These are phyloP conservation scores for Agriotes lineatus DNA, from an alignment of 2,888 invertebrate species.

Conservation along the genomic window DNA sequence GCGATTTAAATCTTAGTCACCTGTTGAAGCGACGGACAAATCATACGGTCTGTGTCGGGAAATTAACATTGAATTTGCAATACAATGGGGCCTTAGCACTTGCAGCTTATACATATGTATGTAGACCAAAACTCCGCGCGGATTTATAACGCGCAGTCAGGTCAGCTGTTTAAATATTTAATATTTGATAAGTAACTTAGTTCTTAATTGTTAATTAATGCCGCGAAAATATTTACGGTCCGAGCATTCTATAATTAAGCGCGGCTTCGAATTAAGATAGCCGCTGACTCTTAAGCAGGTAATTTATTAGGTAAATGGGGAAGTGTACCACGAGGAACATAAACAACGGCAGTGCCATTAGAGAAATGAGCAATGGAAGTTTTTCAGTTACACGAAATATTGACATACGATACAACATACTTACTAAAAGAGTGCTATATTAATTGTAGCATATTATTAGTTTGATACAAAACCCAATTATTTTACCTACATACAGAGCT, in stretches of 20 bases:
- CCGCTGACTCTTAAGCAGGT: too few relatives aligned
- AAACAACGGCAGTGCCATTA: too few relatives aligned
- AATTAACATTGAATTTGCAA: conserved; percentile 67
- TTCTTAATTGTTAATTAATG: background rate
- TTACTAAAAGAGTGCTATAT: too few relatives aligned
- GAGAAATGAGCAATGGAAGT: too few relatives aligned
- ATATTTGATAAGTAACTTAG: background rate
- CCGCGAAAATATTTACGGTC: background rate
- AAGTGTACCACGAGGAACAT: too few relatives aligned
- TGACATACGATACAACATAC: too few relatives aligned
- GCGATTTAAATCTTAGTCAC: conserved; percentile 52
- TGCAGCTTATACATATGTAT: conserved; percentile 66
- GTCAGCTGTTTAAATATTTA: conserved; percentile 18
- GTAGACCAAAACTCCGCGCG: conserved; percentile 60
- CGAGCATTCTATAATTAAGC: background rate
- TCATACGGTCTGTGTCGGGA: conserved; percentile 61
- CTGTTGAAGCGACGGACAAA: conserved; percentile 61
- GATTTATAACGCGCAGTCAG: conserved; percentile 55
- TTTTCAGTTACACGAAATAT: too few relatives aligned
- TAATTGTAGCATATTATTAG: too few relatives aligned
- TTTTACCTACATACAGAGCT: too few relatives aligned
- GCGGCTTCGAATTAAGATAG: too few relatives aligned
- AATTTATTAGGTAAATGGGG: too few relatives aligned
- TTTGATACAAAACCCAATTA: too few relatives aligned
- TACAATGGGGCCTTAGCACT: conserved; percentile 66